These are phyloP conservation scores for Nerophis ophidion DNA, from an alignment of 2,113 vertebrate species.

Conservation along the genomic window DNA sequence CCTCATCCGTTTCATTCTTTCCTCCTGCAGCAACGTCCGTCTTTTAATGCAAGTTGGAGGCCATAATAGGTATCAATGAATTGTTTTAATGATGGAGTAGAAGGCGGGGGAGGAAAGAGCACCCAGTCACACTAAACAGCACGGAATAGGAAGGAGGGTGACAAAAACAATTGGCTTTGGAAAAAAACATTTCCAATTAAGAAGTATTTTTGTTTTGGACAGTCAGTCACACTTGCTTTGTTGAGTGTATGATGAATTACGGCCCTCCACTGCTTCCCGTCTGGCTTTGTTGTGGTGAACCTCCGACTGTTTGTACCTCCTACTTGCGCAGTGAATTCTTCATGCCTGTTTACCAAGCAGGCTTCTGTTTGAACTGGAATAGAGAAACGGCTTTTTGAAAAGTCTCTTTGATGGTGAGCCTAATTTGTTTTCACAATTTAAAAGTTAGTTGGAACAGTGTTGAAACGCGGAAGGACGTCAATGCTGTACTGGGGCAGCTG, in stretches of 20 bases:
- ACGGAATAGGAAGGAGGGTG: conserved; percentile 43
- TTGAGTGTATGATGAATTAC: conserved; percentile 66
- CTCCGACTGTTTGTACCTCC: conserved; percentile 59
- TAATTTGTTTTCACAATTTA: conserved; percentile 60
- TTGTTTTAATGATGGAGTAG: conserved; percentile 64
- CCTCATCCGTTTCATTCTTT: conserved; percentile 13
- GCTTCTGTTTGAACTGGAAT: conserved; percentile 57
- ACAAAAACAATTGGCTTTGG: conserved; percentile 32
- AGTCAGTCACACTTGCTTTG: conserved; percentile 67
- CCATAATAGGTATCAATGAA: conserved; percentile 49
- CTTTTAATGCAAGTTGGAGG: conserved; percentile 53
- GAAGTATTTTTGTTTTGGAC: conserved; percentile 59
- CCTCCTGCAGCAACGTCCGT: conserved; percentile 28
- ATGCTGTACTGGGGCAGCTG: not conserved
- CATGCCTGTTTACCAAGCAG: conserved; percentile 55
- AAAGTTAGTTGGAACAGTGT: conserved; percentile 54
- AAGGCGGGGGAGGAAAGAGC: conserved; percentile 32
- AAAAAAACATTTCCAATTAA: conserved; percentile 64
- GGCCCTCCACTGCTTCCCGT: conserved; percentile 49
- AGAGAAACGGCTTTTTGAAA: conserved; percentile 61
- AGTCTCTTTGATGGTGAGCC: conserved; percentile 67
- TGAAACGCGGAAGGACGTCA: conserved; percentile 6
- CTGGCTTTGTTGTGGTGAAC: conserved; percentile 65
- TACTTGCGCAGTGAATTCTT: conserved; percentile 57
- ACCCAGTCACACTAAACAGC: conserved; percentile 43